Conservation (phyloP, 2,888 invertebrate species). For the Teleiodes luculella region DNA sequence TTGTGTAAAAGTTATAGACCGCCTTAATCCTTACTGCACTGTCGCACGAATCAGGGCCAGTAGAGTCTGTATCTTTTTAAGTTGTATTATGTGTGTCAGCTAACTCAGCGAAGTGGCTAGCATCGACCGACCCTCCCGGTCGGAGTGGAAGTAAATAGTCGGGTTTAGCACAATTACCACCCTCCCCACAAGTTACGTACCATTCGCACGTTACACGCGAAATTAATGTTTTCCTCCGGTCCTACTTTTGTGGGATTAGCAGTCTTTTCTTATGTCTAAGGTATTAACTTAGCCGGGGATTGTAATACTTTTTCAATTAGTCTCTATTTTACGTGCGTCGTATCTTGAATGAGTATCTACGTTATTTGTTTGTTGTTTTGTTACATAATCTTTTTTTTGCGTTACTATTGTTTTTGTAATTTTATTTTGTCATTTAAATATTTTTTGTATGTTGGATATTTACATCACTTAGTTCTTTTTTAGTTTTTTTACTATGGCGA, state of each 20-base stretch:
- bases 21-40: background rate
- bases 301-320: slow-evolving; percentile 1
- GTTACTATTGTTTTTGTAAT: too few species aligned
- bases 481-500: too few species aligned
- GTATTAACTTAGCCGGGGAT: background rate
- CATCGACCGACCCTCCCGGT: background rate
- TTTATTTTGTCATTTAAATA: too few species aligned
- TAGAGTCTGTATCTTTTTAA: background rate
- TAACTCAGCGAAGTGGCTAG: background rate
- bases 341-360: background rate
- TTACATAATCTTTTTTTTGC: too few species aligned
- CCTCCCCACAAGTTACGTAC: slow-evolving; percentile 11
- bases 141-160: slow-evolving; percentile 12
- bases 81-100: background rate
- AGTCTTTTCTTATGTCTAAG: slow-evolving; percentile 13
- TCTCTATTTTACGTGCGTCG: background rate
- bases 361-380: too few species aligned
- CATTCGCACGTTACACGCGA: slow-evolving; percentile 12
- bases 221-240: slow-evolving; percentile 14
- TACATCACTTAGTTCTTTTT: too few species aligned
- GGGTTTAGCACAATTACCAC: slow-evolving; percentile 17
- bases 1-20: background rate
- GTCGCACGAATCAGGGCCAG: too few species aligned
- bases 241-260: slow-evolving; percentile 19
- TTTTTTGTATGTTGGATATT: too few species aligned